These are phyloP conservation scores for Pogonomyrmex barbatus DNA, from an alignment of 1,140 invertebrate genomes.

Conservation along the genomic window DNA sequence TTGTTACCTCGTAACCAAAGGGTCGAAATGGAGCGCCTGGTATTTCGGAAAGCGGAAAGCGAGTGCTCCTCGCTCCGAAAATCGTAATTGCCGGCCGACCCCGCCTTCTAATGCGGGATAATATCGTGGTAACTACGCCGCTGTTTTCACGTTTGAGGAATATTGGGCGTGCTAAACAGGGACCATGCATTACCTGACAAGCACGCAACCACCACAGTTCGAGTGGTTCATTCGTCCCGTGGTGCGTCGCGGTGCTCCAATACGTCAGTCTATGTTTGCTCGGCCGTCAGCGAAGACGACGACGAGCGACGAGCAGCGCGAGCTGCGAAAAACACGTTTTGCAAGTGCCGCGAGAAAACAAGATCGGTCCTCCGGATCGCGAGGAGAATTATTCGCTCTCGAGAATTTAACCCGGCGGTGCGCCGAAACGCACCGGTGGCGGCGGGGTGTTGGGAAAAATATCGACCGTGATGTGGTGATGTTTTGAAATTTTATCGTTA, in stretches of 20 bases:
- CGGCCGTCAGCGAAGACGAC: conserved; percentile 69
- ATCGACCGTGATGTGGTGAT: not conserved
- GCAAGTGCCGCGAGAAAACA: conserved; percentile 19
- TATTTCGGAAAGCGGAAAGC: not conserved
- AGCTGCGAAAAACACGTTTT: conserved; percentile 38
- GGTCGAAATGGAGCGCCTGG: not conserved
- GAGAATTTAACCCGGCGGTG: not conserved
- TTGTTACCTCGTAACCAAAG: not conserved
- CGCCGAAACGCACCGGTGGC: not conserved
- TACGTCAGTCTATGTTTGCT: conserved; percentile 71
- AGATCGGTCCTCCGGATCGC: not conserved
- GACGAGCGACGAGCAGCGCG: conserved; percentile 44
- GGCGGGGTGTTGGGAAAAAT: not conserved
- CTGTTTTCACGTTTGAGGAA: conserved; percentile 48
- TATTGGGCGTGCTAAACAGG: conserved; percentile 36
- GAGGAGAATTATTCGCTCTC: not conserved
- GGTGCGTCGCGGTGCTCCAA: conserved; percentile 58
- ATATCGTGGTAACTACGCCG: not conserved
- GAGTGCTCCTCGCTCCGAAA: not conserved
- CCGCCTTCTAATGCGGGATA: not conserved
- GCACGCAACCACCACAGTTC: conserved; percentile 52
- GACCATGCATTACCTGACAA: conserved; percentile 43
- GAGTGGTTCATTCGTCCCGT: conserved; percentile 64
- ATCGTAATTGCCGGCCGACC: not conserved
- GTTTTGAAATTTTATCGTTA: not conserved